Conservation (phyloP, 2,888 invertebrate genomes). For the Habroteleia sp. region DNA sequence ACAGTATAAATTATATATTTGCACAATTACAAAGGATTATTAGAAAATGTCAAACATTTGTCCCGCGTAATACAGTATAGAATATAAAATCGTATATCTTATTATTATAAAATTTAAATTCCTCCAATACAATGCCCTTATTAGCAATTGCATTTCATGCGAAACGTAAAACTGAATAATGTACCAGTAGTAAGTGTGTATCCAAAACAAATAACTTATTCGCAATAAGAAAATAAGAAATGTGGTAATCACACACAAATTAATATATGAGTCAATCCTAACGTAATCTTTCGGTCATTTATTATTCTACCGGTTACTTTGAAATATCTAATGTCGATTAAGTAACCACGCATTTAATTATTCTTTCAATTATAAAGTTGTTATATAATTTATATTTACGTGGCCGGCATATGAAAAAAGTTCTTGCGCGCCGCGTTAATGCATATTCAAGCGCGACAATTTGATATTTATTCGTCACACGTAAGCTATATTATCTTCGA, state of each 20-base stretch:
- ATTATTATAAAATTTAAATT: too few species aligned
- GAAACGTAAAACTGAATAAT: too few species aligned
- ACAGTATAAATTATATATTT: too few species aligned
- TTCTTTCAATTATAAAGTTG: slow-evolving; percentile 35
- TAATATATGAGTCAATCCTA: slow-evolving; percentile 38
- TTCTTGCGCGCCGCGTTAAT: background rate
- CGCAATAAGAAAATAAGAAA: slow-evolving; percentile 19
- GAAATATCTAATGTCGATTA: slow-evolving; percentile 25
- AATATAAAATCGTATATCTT: too few species aligned
- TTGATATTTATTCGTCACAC: background rate
- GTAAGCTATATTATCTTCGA: background rate
- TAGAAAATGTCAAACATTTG: too few species aligned
- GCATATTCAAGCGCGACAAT: slow-evolving; percentile 5
- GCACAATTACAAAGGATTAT: too few species aligned
- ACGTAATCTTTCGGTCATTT: slow-evolving; percentile 39
- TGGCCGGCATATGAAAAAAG: slow-evolving; percentile 5
- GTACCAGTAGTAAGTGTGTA: background rate
- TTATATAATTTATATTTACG: slow-evolving; percentile 42
- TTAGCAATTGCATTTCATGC: too few species aligned
- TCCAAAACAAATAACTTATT: background rate
- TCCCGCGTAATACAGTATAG: too few species aligned
- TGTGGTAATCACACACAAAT: slow-evolving; percentile 33
- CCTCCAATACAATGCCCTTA: too few species aligned
- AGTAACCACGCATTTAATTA: slow-evolving; percentile 46
- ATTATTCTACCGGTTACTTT: slow-evolving; percentile 35